Evolutionary conservation across 2,797 vertebrate species (phyloP).

Genomic region (Ctenochaetus hawaiiensis): DNA sequence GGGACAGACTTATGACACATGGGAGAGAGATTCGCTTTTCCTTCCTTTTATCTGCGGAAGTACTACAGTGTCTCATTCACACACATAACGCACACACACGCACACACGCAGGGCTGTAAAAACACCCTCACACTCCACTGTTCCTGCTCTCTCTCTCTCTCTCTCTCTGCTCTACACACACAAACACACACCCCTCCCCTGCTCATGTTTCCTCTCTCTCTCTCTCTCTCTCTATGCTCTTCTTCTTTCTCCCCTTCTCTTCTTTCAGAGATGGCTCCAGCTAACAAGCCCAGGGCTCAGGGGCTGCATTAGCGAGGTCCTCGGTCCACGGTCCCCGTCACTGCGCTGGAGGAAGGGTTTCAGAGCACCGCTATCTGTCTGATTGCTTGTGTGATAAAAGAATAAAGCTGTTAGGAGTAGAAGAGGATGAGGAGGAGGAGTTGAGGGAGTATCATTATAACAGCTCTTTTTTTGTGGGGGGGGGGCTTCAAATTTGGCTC

Average conservation of each 20-base stretch:
- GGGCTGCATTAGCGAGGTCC: conserved; percentile 65
- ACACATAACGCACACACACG: neutral
- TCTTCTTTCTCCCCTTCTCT: conserved; percentile 12
- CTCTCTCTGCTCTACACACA: conserved; percentile 17
- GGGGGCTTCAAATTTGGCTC: conserved; percentile 46
- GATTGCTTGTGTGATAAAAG: conserved; percentile 72
- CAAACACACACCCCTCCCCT: conserved; percentile 11
- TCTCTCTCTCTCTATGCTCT: neutral
- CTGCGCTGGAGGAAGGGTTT: conserved; percentile 52
- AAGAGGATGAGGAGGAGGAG: conserved; percentile 33
- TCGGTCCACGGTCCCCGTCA: conserved; percentile 40
- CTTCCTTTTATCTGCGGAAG: conserved; percentile 68
- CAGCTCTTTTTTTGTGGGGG: conserved; percentile 27
- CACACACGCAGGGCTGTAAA: conserved; percentile 24
- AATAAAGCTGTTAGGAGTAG: conserved; percentile 65
- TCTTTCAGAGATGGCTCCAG: conserved; percentile 50
- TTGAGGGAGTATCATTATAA: conserved; percentile 55
- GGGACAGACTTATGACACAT: conserved; percentile 71
- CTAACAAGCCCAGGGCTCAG: conserved; percentile 60
- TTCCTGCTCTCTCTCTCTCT: conserved; percentile 1
- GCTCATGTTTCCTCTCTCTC: conserved; percentile 38
- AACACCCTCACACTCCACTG: conserved; percentile 17
- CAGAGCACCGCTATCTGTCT: conserved; percentile 59
- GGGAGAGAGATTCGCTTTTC: conserved; percentile 58
- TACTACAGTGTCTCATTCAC: conserved; percentile 38